phyloP scores from a whole-genome alignment of 2,113 vertebrate genomes.

The Psephotus haematonotus region DNA sequence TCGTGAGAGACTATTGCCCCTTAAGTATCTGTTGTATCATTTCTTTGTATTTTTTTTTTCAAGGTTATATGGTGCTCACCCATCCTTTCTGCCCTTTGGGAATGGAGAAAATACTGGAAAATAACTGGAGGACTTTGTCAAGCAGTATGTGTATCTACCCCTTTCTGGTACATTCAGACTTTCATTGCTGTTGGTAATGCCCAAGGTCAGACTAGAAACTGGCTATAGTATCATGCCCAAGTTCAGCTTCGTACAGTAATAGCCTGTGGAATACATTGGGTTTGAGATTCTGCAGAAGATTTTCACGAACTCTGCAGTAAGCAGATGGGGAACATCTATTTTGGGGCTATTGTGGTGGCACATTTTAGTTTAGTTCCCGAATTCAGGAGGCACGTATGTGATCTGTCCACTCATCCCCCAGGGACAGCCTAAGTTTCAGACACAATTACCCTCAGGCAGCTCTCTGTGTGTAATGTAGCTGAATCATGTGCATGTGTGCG shows the following conservation, averaged over 20 bases:
- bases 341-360: background rate
- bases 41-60: background rate
- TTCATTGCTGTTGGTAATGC: background rate
- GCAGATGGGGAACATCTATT: background rate
- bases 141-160: background rate
- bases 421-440: background rate
- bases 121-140: background rate
- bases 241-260: background rate
- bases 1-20: background rate
- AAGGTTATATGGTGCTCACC: background rate
- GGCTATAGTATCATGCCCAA: background rate
- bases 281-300: background rate
- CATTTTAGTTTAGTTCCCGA: background rate
- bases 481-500: fast-evolving
- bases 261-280: background rate
- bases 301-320: background rate
- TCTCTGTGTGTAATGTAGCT: fast-evolving
- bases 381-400: background rate
- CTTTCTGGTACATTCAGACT: background rate
- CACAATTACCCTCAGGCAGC: fast-evolving
- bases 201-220: background rate
- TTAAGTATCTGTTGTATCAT: background rate
- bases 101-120: background rate
- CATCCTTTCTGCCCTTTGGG: background rate
- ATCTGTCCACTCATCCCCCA: background rate